These are phyloP conservation scores for Philhelius pedissequus DNA, from an alignment of 2,888 invertebrate genomes.

Conservation along the genomic window DNA sequence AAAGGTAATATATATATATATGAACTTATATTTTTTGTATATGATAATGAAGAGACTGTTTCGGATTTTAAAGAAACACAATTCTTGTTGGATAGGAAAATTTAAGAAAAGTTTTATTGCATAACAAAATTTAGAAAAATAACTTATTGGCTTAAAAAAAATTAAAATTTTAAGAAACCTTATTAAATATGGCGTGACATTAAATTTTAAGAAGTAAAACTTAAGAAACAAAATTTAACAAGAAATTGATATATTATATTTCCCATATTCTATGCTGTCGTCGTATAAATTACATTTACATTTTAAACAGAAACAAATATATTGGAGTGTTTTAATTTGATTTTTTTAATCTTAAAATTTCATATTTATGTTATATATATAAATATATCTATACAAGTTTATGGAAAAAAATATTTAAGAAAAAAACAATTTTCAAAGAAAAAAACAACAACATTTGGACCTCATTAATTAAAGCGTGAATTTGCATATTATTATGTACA, in stretches of 20 bases:
- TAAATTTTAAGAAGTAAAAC: neutral
- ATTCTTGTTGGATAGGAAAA: conserved; percentile 44
- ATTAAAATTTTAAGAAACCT: conserved; percentile 12
- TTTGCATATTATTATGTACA: conserved; percentile 57
- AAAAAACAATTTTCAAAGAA: conserved; percentile 52
- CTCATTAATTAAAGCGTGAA: conserved; percentile 66
- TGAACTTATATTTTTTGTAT: neutral
- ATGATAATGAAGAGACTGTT: conserved; percentile 58
- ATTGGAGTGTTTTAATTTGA: conserved; percentile 23
- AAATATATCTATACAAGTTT: conserved; percentile 39
- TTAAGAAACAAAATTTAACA: neutral
- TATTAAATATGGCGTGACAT: neutral
- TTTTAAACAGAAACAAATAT: conserved; percentile 21
- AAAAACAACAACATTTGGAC: conserved; percentile 67
- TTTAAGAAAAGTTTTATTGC: conserved; percentile 13
- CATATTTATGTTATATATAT: conserved; percentile 39
- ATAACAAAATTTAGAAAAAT: conserved; percentile 12
- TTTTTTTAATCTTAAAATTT: conserved; percentile 1
- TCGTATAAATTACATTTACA: neutral
- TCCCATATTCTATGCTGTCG: neutral
- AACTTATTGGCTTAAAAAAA: conserved; percentile 45
- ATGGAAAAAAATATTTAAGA: conserved; percentile 10
- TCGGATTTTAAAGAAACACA: conserved; percentile 44
- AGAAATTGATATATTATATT: conserved; percentile 2
- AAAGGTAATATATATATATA: neutral